phyloP scores from a whole-genome alignment of 2,888 invertebrate genomes.

The Myopa tessellatipennis region DNA sequence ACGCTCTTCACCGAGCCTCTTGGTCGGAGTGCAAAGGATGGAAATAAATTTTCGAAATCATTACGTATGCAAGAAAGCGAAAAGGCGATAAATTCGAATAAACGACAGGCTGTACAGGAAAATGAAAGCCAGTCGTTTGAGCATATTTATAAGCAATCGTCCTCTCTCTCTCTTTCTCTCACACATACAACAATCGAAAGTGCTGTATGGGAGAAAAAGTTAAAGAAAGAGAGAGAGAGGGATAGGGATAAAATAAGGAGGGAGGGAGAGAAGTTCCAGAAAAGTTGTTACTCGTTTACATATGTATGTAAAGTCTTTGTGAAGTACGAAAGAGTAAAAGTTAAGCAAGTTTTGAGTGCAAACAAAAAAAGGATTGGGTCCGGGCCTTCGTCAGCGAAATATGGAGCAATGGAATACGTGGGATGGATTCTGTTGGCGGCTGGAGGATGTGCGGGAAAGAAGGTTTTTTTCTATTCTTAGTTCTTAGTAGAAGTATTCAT shows the following conservation, averaged over 20 bases:
- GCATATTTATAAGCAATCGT: conserved; percentile 16
- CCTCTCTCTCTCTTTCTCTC: background rate
- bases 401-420: background rate
- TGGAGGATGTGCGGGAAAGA: background rate
- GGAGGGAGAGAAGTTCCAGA: background rate
- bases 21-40: conserved; percentile 21
- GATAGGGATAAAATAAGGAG: background rate
- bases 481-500: background rate
- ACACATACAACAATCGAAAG: too few relatives aligned
- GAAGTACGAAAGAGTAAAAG: background rate
- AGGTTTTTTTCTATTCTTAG: background rate
- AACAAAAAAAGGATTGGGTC: background rate
- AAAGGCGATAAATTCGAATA: conserved; percentile 47
- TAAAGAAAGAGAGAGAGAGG: background rate
- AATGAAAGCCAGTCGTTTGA: conserved; percentile 38
- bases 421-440: background rate
- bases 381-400: conserved; percentile 14
- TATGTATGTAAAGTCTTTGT: too few relatives aligned
- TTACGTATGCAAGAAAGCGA: conserved; percentile 47
- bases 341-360: background rate
- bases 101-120: conserved; percentile 47
- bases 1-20: background rate
- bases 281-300: background rate
- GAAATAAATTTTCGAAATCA: conserved; percentile 45
- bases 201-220: background rate